A percentile compares a stretch with the other conserved stretches of the same genome.
Evolutionary conservation across 2,113 vertebrate genomes (phyloP).

Genomic region (Telmatochromis sp.): DNA sequence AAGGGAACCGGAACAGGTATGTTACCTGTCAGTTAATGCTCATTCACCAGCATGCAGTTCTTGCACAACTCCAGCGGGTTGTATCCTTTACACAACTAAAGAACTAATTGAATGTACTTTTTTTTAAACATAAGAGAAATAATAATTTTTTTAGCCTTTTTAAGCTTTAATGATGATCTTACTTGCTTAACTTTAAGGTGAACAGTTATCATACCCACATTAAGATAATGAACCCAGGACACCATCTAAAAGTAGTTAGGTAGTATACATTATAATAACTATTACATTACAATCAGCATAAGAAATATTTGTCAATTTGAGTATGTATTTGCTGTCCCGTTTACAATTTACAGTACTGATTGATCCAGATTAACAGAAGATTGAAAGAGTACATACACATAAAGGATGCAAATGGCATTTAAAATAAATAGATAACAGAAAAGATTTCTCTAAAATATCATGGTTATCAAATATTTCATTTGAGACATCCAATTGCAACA

Average conservation of each 20-base stretch:
- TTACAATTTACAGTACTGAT: rapidly evolving
- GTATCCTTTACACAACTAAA: not conserved
- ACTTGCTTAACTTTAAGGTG: not conserved
- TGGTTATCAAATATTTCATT: not conserved
- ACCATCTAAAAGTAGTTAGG: not conserved
- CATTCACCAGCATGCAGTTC: not conserved
- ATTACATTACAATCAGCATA: not conserved
- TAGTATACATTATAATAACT: not conserved
- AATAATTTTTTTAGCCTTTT: not conserved
- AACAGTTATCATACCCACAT: not conserved
- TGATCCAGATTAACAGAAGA: not conserved
- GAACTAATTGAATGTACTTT: not conserved
- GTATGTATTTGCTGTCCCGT: not conserved
- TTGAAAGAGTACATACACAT: not conserved
- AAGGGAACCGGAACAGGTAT: not conserved
- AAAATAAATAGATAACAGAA: not conserved
- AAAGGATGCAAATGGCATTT: not conserved
- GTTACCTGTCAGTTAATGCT: not conserved
- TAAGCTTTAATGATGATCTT: not conserved
- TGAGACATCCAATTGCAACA: not conserved
- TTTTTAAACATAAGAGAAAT: not conserved
- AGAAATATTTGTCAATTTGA: not conserved
- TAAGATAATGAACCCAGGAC: not conserved
- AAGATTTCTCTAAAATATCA: not conserved
- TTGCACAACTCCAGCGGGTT: not conserved